phyloP scores from a whole-genome alignment of 2,113 vertebrate genomes.

The Pseudopodoces humilis region DNA sequence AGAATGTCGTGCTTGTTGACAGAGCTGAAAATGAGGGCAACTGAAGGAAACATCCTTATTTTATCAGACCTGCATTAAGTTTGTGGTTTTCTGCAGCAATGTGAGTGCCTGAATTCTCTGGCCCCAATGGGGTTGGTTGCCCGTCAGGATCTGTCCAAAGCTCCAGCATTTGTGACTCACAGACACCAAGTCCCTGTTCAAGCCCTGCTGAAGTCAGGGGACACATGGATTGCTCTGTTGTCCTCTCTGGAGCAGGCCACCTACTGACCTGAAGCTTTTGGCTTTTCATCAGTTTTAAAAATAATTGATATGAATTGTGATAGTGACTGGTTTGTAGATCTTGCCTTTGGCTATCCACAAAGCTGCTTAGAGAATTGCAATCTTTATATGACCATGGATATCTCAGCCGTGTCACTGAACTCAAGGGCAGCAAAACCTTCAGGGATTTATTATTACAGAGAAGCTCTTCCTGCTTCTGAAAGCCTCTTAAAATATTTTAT shows the following conservation, averaged over 20 bases:
- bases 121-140: rapidly evolving
- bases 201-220: background rate
- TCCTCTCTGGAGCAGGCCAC: background rate
- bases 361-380: background rate
- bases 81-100: background rate
- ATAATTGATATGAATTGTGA: background rate
- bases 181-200: background rate
- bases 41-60: background rate
- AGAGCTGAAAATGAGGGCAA: background rate
- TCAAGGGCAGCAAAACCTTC: background rate
- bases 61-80: background rate
- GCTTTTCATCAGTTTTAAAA: background rate
- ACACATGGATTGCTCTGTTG: background rate
- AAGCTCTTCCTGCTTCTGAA: background rate
- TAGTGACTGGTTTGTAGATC: background rate
- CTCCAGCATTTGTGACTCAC: background rate
- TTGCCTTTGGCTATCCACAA: background rate
- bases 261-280: background rate
- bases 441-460: background rate
- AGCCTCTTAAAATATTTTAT: background rate
- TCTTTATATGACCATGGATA: background rate
- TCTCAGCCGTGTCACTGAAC: background rate
- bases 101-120: background rate
- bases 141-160: background rate
- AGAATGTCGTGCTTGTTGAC: background rate